Conservation (phyloP, 2,113 vertebrate genomes). For the Ceuthmochares aereus region DNA sequence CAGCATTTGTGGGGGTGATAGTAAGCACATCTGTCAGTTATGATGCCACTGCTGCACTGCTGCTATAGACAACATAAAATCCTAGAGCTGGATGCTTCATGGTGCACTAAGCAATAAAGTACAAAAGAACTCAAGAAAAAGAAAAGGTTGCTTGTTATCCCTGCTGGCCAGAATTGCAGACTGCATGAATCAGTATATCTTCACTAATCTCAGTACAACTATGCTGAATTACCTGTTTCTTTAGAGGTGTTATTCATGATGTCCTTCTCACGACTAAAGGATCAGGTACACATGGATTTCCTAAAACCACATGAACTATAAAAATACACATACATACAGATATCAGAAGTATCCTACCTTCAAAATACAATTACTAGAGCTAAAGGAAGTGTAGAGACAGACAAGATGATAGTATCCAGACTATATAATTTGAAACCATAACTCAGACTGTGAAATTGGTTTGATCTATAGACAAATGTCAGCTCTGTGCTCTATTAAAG, state of each 20-base stretch:
- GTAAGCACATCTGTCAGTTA: constrained; percentile 40
- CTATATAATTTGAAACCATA: not conserved
- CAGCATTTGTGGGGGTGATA: not conserved
- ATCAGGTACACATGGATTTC: not conserved
- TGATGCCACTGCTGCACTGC: not conserved
- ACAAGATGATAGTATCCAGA: not conserved
- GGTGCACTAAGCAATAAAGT: not conserved
- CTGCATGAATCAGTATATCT: not conserved
- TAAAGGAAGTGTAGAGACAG: not conserved
- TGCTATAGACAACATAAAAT: constrained; percentile 41
- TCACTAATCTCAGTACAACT: not conserved
- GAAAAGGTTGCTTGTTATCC: not conserved
- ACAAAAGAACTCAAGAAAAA: not conserved
- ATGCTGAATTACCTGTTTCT: not conserved
- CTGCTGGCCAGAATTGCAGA: not conserved
- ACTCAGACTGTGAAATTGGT: constrained; percentile 12
- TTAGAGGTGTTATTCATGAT: not conserved
- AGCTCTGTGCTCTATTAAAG: constrained; percentile 27
- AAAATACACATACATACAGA: not conserved
- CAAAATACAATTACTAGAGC: not conserved
- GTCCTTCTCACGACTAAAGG: not conserved
- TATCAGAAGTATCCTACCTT: not conserved
- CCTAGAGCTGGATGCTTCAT: not conserved
- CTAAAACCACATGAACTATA: not conserved
- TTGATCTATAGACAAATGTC: constrained; percentile 49